Base-by-base conservation (phyloP, 2,113 vertebrate genomes). In the Mesoclemmys tuberculata region DNA sequence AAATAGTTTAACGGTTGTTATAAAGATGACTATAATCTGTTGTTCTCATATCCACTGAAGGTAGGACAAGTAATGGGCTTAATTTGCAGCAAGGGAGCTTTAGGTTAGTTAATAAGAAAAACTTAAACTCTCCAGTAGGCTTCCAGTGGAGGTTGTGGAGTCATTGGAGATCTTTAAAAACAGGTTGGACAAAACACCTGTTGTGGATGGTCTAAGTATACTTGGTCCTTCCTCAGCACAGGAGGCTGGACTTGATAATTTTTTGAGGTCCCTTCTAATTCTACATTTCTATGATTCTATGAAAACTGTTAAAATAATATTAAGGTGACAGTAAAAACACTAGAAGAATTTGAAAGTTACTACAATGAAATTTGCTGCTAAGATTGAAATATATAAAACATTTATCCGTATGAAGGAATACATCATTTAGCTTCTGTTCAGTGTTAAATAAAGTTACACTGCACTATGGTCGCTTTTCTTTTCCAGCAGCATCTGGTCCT, bases 401-500 rank as follows among this genome's bases (percentile, higher is more conserved):
- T 44, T 71, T 31, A 2, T 54, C 68, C 19, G 22, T 58, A 9
- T 48, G 16, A 0, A 0, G 35, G 35, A 84, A 80, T 75, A 75
- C 14, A 46, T 46, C 13, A 46, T 24, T 44, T 41, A 27, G 74
- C 41, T 77, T 77, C 41, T 77, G 74, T 77, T 77, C 41, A 77
- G 74, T 77, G 41, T 77, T 77, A 44, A 93, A 46, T 7, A 0
- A 48, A 52, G 0, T 71, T 87, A 58, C 84, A 41, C 38, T 94
- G 18, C 22, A 3, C 93, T 85, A 41, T 2, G 1, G 12, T 52
- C 82, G 22, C 11, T 38, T 46, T 90, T 80, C 52, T 90, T 80
- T 93, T 90, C 75, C 81, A 88, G 91, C 94, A 99, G 99, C 99
- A 77, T 99, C 99, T 1, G 99, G 99, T 64, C 99, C 99, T 29